Conservation (phyloP, 1,140 invertebrate genomes). For the Eubasilissa regina region DNA sequence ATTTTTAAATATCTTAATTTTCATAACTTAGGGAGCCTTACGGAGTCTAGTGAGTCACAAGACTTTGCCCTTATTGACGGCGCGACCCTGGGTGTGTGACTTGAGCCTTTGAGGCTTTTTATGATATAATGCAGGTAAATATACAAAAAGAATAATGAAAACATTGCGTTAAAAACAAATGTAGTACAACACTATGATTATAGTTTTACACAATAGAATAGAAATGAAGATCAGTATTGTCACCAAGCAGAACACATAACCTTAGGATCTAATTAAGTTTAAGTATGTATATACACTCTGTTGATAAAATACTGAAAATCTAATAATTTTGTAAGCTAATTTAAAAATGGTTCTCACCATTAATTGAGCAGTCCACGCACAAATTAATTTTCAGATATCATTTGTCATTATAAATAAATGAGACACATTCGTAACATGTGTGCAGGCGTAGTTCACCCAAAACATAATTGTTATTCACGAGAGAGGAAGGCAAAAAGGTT, state of each 20-base stretch:
- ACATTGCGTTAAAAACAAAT: no score
- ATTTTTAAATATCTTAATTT: no score
- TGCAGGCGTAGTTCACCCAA: not conserved
- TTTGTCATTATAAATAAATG: no score
- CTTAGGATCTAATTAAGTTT: conserved; percentile 17
- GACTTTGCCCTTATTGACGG: no score
- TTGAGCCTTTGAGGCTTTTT: no score
- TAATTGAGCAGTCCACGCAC: not conserved
- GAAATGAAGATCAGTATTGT: conserved; percentile 25
- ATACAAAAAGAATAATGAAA: no score
- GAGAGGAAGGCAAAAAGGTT: conserved; percentile 32
- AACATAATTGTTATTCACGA: conserved; percentile 7
- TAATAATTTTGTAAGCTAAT: not conserved
- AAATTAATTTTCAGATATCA: not conserved
- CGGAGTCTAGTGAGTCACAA: no score
- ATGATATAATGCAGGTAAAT: no score
- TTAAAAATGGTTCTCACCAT: not conserved
- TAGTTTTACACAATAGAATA: not conserved
- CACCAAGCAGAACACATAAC: conserved; percentile 37
- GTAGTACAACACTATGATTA: conserved; percentile 1
- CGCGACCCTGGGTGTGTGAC: no score
- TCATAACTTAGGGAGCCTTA: no score
- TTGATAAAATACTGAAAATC: not conserved
- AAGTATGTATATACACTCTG: not conserved
- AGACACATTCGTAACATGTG: not conserved